phyloP scores from a whole-genome alignment of 2,113 vertebrate species.

The Erythrocercus mccallii region DNA sequence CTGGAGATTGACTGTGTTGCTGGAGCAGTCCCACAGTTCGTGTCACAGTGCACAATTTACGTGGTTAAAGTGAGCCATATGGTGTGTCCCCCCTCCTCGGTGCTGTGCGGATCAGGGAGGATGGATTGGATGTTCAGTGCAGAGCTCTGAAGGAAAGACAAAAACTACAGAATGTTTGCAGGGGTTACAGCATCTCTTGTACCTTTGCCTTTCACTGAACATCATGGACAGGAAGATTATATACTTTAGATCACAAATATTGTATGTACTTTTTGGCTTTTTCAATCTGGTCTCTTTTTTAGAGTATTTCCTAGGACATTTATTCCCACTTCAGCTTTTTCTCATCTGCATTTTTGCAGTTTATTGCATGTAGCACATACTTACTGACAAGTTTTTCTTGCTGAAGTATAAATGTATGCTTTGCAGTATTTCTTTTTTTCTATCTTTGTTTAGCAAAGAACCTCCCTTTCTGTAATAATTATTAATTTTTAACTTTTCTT shows the following conservation, averaged over 20 bases:
- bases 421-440: rapidly evolving
- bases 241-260: not conserved
- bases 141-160: not conserved
- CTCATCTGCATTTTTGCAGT: not conserved
- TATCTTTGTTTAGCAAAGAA: not conserved
- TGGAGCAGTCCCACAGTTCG: not conserved
- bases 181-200: not conserved
- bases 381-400: not conserved
- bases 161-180: not conserved
- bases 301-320: not conserved
- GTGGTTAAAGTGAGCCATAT: not conserved
- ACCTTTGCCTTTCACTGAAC: not conserved
- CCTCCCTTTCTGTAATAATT: not conserved
- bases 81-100: not conserved
- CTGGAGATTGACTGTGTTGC: not conserved
- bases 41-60: not conserved
- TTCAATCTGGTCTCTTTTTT: not conserved
- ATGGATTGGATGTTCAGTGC: not conserved
- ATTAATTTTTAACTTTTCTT: not conserved
- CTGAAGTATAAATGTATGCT: not conserved
- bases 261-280: not conserved
- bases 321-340: not conserved
- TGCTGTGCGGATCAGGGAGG: not conserved
- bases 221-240: not conserved
- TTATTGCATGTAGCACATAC: not conserved